Conservation (phyloP, 1,140 invertebrate genomes). For the Camponotus floridanus region DNA sequence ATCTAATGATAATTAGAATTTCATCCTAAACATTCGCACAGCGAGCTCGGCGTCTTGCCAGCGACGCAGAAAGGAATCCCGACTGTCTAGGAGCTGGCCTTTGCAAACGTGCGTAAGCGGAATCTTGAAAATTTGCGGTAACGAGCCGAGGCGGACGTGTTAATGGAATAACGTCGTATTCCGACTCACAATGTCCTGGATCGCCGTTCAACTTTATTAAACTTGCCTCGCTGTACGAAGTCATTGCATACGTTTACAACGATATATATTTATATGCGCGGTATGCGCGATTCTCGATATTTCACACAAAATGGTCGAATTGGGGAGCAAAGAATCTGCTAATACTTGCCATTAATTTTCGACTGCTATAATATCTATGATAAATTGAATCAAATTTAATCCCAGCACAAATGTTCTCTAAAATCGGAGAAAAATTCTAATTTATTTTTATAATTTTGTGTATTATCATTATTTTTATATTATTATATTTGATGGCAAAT, state of each 20-base stretch:
- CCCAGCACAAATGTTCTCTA: not conserved
- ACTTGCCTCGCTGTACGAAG: not conserved
- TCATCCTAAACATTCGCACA: slow-evolving; percentile 12
- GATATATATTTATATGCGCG: slow-evolving; percentile 9
- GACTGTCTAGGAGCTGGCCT: slow-evolving; percentile 16
- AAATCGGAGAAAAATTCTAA: not conserved
- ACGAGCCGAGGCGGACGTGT: slow-evolving; percentile 47
- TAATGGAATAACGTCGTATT: slow-evolving; percentile 65
- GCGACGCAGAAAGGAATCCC: slow-evolving; percentile 48
- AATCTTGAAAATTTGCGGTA: slow-evolving; percentile 70
- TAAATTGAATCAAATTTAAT: too few species aligned
- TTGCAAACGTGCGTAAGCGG: slow-evolving; percentile 49
- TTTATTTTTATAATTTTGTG: not conserved
- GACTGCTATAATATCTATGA: not conserved
- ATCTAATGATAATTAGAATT: slow-evolving; percentile 52
- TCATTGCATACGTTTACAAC: not conserved
- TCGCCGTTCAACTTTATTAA: slow-evolving; percentile 60
- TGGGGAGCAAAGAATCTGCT: not conserved
- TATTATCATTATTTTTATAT: not conserved
- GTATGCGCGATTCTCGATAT: slow-evolving; percentile 9
- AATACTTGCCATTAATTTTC: slow-evolving; percentile 12
- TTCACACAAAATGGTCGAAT: not conserved
- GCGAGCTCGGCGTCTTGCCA: slow-evolving; percentile 50
- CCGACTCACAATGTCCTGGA: slow-evolving; percentile 14
- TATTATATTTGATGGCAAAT: not conserved